Percentiles rank a stretch among this genome's conserved stretches.
phyloP scores from a whole-genome alignment of 2,888 invertebrate genomes.

The Polymixis lichenea region DNA sequence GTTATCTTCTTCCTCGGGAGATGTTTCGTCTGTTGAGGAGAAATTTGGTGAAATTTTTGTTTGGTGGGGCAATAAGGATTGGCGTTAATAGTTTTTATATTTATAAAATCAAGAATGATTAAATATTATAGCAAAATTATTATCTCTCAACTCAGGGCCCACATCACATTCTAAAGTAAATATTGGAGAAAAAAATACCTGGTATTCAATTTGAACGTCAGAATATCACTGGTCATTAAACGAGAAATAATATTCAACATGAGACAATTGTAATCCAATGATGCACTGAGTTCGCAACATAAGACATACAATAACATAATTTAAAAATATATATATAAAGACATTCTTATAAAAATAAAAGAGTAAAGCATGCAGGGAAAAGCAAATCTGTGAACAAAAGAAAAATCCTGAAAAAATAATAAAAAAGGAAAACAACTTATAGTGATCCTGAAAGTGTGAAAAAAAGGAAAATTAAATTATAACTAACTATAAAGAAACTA shows the following conservation, averaged over 20 bases:
- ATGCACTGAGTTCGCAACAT: neutral
- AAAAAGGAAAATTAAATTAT: slow-evolving; percentile 43
- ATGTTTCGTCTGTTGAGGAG: slow-evolving; percentile 77
- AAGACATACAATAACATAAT: neutral
- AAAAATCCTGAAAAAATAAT: slow-evolving; percentile 44
- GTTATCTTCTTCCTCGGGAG: slow-evolving; percentile 81
- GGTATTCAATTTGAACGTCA: neutral
- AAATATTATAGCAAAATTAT: neutral
- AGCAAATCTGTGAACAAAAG: slow-evolving; percentile 55
- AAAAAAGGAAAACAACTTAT: slow-evolving; percentile 37
- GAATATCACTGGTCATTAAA: neutral
- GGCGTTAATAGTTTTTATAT: neutral
- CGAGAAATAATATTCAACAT: neutral
- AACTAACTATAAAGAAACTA: slow-evolving; percentile 14
- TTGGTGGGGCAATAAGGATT: neutral
- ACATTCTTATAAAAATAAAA: slow-evolving; percentile 23
- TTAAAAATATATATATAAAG: neutral
- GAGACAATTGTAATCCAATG: neutral
- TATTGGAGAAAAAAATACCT: neutral
- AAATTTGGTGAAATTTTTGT: neutral
- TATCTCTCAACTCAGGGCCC: neutral
- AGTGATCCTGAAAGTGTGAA: slow-evolving; percentile 34
- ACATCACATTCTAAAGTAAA: neutral
- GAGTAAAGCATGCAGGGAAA: slow-evolving; percentile 37
- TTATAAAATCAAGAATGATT: neutral